Base-by-base conservation (phyloP, 2,797 vertebrate species). In the Decapterus maruadsi region DNA sequence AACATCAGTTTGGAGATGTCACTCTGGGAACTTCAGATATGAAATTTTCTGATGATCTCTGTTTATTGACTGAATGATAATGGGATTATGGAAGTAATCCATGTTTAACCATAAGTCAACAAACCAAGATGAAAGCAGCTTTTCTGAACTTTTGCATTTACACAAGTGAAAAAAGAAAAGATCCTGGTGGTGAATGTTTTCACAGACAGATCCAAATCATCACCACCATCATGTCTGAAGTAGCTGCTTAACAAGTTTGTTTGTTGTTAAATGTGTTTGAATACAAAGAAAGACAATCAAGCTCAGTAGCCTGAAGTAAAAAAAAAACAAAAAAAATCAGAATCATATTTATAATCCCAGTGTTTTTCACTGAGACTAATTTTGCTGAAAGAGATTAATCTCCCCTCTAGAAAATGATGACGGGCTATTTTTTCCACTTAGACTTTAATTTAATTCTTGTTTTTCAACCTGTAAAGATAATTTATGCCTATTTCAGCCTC, bases 401-500 rank as follows among this genome's bases (percentile, higher is more conserved):
- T 59, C 12, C 34, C n/a, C 64, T 58, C 38, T 48, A 48, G 16
- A 66, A 69, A 76, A 77, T 29, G 8, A 73, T 20, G 60, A 26
- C 45, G n/a, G 4, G 19, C 13, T 31, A n/a, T 46, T 77, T 83
- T 58, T 57, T 31, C 17, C 51, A 31, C 58, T 69, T 58, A 22
- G 12, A 50, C 45, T 20, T 70, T 69, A 42, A 72, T 71, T 77
- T 17, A 68, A 61, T 58, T 68, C 42, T 62, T 56, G 22, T 69
- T 77, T 86, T 75, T 56, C 31, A 58, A 20, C 43, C 61, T 29
- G 26, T 67, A 43, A n/a, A 40, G 68, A 68, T 63, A 66, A 77
- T 79, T 42, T 9, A 60, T 75, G 60, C 1, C 2, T 10, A 36
- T 48, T 71, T 38, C 31, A 17, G n/a, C 59, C n/a, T 60, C 69